Base-by-base conservation (phyloP, 2,797 vertebrate species). In the Anguilla pacifica region DNA sequence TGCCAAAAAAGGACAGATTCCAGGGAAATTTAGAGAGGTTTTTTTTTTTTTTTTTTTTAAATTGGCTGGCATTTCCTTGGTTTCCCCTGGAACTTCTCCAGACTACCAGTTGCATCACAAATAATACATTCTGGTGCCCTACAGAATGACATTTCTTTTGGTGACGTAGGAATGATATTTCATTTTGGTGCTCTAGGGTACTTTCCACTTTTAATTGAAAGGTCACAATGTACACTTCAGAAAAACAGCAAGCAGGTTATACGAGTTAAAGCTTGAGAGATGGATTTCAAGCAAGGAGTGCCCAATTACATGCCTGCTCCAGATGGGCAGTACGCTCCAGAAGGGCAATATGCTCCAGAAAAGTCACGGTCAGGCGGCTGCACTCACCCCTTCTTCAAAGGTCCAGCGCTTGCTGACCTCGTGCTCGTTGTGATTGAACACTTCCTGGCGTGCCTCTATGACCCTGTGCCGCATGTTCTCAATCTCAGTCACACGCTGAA, bases 381-480 rank as follows among this genome's bases (percentile, higher is more conserved):
- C 1, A 95, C 98, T 94, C 93, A 99, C 99, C 95, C 97, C 98
- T 95, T 99, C 99, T 91, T 99, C 99, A 93, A 99, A 99, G 35
- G 97, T 96, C 99, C 99, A 99, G 83, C 98, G 97, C 94, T 99
- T 99, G 96, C 98, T 98, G 96, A 99, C 98, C 97, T 99, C 99
- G 25, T 99, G 97, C 88, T 99, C 99, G 46, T 99, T 99, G 94
- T 98, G 97, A 96, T 98, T 99, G 95, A 99, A 98, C 88, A 98
- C 96, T 93, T 99, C 99, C 92, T 99, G 99, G 3, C 99, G 98
- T 57, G 96, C 95, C 96, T 99, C 99, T 89, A 97, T 98, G 90
- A 99, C 98, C 92, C 98, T 97, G 92, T 99, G 98, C 87, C 99
- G 97, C 98, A 99, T 99, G 91, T 99, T 99, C 95, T 99, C 99